Evolutionary conservation across 1,140 invertebrate species (phyloP).

Genomic region (Hycleus cichorii): DNA sequence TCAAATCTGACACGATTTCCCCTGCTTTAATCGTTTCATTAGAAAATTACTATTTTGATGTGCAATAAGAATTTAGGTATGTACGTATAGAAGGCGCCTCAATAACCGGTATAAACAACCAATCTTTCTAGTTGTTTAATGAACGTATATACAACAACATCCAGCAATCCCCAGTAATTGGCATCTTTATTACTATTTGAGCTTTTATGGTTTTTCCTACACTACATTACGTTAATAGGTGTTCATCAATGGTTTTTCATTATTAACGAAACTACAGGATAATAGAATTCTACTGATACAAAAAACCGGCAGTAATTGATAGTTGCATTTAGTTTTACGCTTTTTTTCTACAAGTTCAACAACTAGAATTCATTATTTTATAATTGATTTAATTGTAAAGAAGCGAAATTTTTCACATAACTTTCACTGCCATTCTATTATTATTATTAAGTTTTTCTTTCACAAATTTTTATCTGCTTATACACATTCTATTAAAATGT

Average conservation of each 20-base stretch:
- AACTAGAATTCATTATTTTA: neutral
- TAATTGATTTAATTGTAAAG: neutral
- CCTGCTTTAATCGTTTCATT: too few relatives aligned
- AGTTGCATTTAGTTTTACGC: neutral
- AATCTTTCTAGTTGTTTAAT: constrained; percentile 14
- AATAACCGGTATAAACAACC: constrained; percentile 9
- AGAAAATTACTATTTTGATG: too few relatives aligned
- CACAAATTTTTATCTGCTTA: too few relatives aligned
- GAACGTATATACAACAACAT: constrained; percentile 7
- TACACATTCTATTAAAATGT: too few relatives aligned
- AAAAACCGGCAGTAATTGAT: too few relatives aligned
- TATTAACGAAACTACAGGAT: neutral
- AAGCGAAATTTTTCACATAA: constrained; percentile 11
- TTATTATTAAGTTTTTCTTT: too few relatives aligned
- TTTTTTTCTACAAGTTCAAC: neutral
- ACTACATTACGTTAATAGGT: constrained; percentile 6
- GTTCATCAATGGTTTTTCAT: constrained; percentile 3
- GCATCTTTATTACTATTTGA: constrained; percentile 16
- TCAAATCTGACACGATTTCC: too few relatives aligned
- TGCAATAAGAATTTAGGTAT: too few relatives aligned
- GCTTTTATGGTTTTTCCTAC: constrained; percentile 10
- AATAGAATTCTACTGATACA: neutral
- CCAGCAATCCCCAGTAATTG: constrained; percentile 15
- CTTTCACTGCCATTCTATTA: constrained; percentile 3
- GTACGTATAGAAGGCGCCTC: neutral